Evolutionary conservation across 2,888 invertebrate genomes (phyloP).

Genomic region (Clistopyga incitator): DNA sequence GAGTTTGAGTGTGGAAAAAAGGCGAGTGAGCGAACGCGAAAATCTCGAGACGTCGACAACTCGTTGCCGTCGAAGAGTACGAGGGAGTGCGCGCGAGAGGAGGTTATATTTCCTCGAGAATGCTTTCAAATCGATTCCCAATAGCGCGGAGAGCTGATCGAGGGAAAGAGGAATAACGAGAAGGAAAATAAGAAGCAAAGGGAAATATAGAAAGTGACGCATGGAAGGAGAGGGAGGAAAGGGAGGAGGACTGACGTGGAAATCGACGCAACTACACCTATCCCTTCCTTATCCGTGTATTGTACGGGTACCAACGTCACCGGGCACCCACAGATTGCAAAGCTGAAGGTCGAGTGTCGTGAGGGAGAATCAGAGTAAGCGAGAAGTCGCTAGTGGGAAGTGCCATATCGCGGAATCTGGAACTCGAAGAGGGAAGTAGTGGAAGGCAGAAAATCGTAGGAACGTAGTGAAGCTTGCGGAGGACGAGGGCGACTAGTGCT

Average conservation of each 20-base stretch:
- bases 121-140: constrained; percentile 63
- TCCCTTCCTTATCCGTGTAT: constrained; percentile 2
- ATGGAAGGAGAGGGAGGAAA: background rate
- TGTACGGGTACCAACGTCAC: constrained; percentile 16
- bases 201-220: constrained; percentile 22
- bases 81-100: background rate
- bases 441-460: constrained; percentile 24
- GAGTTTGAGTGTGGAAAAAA: constrained; percentile 48
- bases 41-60: constrained; percentile 52
- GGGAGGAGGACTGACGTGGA: constrained; percentile 4
- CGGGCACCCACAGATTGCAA: constrained; percentile 20
- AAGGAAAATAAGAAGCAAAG: constrained; percentile 48
- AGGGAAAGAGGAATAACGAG: constrained; percentile 47
- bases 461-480: constrained; percentile 15
- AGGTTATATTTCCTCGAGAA: constrained; percentile 25
- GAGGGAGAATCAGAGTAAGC: constrained; percentile 39
- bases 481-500: constrained; percentile 41
- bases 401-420: constrained; percentile 76
- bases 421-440: background rate
- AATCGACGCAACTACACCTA: background rate
- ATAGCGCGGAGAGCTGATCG: constrained; percentile 48
- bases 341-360: constrained; percentile 49
- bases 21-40: constrained; percentile 47
- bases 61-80: constrained; percentile 18
- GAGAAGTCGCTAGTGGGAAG: constrained; percentile 55